These are phyloP conservation scores for Gambusia affinis DNA, from an alignment of 2,113 vertebrate genomes.

Conservation along the genomic window DNA sequence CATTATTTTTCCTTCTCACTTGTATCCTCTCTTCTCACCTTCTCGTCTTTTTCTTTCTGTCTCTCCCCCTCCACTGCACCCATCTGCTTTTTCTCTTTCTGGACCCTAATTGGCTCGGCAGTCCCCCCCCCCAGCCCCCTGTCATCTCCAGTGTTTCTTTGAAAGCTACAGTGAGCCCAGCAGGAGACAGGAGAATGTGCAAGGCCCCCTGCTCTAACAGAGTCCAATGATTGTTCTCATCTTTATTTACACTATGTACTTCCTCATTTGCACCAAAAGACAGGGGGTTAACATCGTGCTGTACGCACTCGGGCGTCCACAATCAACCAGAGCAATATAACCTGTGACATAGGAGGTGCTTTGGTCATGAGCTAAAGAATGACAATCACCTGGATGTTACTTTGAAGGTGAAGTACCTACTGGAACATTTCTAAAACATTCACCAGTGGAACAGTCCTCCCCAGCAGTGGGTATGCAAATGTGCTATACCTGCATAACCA, in stretches of 20 bases:
- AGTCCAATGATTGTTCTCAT: conserved; percentile 63
- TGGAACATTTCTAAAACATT: too few species aligned
- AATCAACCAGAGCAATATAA: not conserved
- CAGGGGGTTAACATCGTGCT: conserved; percentile 4
- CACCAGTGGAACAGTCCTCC: too few species aligned
- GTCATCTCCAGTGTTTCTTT: conserved; percentile 69
- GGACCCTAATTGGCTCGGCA: conserved; percentile 72
- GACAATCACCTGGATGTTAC: not conserved
- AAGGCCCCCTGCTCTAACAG: conserved; percentile 32
- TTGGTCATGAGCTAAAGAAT: not conserved
- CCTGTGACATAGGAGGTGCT: not conserved
- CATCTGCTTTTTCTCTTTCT: conserved; percentile 42
- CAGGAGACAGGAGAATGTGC: conserved; percentile 54
- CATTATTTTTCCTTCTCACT: conserved; percentile 70
- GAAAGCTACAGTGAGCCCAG: conserved; percentile 69
- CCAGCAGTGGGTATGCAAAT: not conserved
- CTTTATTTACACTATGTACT: conserved; percentile 56
- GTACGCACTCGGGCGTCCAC: conserved; percentile 8
- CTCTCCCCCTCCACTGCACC: conserved; percentile 29
- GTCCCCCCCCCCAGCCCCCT: conserved; percentile 43
- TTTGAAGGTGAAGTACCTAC: too few species aligned
- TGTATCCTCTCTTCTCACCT: conserved; percentile 35
- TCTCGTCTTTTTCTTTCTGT: conserved; percentile 24
- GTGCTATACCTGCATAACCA: not conserved
- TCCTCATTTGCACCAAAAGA: conserved; percentile 29